Evolutionary conservation across 2,888 invertebrate species (phyloP), one percentile per base, ranked within the genome.

Genomic region (Ypsolopha sequella): DNA sequence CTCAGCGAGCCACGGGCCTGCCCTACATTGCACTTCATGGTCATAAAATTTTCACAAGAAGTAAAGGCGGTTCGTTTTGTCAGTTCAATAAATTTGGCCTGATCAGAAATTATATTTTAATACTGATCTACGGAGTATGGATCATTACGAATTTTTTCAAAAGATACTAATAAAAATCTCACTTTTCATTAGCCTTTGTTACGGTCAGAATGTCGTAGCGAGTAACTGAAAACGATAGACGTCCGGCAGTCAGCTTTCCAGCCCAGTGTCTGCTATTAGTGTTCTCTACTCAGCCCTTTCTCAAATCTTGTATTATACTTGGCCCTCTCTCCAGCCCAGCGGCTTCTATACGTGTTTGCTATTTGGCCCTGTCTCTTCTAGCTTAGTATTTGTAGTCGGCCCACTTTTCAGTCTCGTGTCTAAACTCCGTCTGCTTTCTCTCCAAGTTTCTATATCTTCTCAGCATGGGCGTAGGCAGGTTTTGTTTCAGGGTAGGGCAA

Each of bases 61-160:
- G 73, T 71, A 77, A 80, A 82, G 84, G 82, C 82, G 84, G 81
- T 76, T 70, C 72, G 64, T 69, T 69, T n/a, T 71, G 62, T 84
- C 84, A 86, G 84, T 85, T 75, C 82, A 73, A 75, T 73, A 69
- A 73, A 80, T 86, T 86, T 84, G 82, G 84, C 85, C 76, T 73
- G 81, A 85, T 77, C 80, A 73, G 75, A 68, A 65, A 67, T 72
- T 71, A 73, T 66, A 64, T 60, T 64, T 70, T 70, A 72, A 73
- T 60, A 64, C 76, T 72, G 81, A 80, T 82, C 82, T 74, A 67
- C 69, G 77, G 80, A 80, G 77, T 77, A 65, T 65, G 70, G 70
- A 64, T 73, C 61, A 68, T 59, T 66, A 63, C 64, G 62, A 24
- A 35, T 62, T 65, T 64, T 55, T 57, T 63, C 60, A 60, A 66